Evolutionary conservation across 2,113 vertebrate genomes (phyloP), one percentile per base, ranked within the genome.

Genomic region (Nothocercus nigrocapillus): DNA sequence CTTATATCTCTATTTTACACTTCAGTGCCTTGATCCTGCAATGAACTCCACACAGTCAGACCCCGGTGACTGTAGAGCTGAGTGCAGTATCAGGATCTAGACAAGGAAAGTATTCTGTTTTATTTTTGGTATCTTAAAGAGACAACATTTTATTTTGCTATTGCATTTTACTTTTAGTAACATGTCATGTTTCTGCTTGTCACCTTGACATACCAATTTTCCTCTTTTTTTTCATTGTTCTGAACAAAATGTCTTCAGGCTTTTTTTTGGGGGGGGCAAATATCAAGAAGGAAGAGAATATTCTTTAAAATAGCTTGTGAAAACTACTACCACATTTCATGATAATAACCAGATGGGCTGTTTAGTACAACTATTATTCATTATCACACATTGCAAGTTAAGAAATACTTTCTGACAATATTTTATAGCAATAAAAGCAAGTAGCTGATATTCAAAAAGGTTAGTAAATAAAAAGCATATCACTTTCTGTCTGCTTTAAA

Each of bases 101-200:
- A 86, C 25, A 27, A 93, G 76, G 53, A 84, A 62, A 92, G 61
- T 53, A 66, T 3, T 95, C 15, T 38, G 38, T 42, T 91, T 92
- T 96, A 89, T 96, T 95, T 96, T 95, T 90, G 90, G 53, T 79
- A 32, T 82, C 92, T 95, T 95, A 95, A 97, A 94, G 90, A 14
- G 58, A 68, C 73, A 94, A 58, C 44, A 58, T 34, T 19, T 81
- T 72, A 38, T 75, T 94, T 93, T 83, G 42, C 45, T 92, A 1
- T 58, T 64, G 75, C 2, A 20, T 81, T 94, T 85, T 63, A 32
- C 28, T 83, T 88, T 90, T 88, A 19, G n/a, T 86, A 44, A 66
- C 56, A 66, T 18, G 74, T 91, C 47, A 61, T 19, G 38, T 18
- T 28, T 64, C 30, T 76, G 36, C 1, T 62, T 93, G 36, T 54